Evolutionary conservation across 2,113 vertebrate species (phyloP).

Genomic region (Percina caprodes): DNA sequence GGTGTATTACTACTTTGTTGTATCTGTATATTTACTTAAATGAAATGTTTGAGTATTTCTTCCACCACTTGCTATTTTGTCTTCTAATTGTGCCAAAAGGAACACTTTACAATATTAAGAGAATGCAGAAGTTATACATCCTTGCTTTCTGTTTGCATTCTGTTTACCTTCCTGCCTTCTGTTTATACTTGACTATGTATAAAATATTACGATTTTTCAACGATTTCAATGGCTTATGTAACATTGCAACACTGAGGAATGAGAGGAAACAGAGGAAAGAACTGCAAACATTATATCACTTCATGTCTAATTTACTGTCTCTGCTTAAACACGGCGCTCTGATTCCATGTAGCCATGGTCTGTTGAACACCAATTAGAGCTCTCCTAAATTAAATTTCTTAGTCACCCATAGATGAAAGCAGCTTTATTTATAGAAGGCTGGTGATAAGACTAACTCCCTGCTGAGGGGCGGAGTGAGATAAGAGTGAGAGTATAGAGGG

Average conservation of each 20-base stretch:
- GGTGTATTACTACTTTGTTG: background rate
- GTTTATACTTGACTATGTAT: slow-evolving; percentile 12
- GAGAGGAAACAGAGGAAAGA: slow-evolving; percentile 48
- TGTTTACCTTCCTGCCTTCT: slow-evolving; percentile 5
- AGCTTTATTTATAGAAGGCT: slow-evolving; percentile 72
- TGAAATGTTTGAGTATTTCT: background rate
- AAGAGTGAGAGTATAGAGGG: slow-evolving; percentile 68
- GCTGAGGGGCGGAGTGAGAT: slow-evolving; percentile 69
- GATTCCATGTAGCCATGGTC: slow-evolving; percentile 49
- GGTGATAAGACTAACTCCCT: slow-evolving; percentile 66
- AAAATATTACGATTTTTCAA: slow-evolving; percentile 19
- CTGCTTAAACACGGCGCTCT: slow-evolving; percentile 45
- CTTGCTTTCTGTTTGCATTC: background rate
- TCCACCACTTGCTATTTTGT: slow-evolving; percentile 3
- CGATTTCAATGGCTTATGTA: slow-evolving; percentile 24
- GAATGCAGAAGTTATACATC: background rate
- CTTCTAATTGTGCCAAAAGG: slow-evolving; percentile 6
- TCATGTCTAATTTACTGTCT: slow-evolving; percentile 55
- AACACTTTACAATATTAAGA: background rate
- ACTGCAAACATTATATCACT: slow-evolving; percentile 41
- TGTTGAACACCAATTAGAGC: slow-evolving; percentile 67
- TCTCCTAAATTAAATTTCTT: slow-evolving; percentile 55
- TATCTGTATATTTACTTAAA: background rate
- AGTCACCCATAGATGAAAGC: slow-evolving; percentile 68
- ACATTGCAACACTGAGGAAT: slow-evolving; percentile 36